phyloP scores from a whole-genome alignment of 2,113 vertebrate genomes.

The Nycticorax nycticorax region DNA sequence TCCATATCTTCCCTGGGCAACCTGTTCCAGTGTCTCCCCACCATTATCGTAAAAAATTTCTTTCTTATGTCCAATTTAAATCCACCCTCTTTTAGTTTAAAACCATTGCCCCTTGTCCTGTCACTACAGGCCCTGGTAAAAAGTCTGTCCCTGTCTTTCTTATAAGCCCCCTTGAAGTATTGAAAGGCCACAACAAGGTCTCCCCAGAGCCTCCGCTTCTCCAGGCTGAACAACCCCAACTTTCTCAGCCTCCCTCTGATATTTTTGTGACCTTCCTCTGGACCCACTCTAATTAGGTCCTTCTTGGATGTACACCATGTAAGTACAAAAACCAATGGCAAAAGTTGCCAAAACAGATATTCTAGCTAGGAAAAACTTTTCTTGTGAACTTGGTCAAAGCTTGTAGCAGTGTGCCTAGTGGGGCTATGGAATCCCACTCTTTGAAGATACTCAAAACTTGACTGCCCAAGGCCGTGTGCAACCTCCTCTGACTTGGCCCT shows the following conservation, averaged over 20 bases:
- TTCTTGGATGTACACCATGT: background rate
- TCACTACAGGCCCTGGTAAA: background rate
- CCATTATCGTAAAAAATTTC: too few species aligned
- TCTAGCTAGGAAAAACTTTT: background rate
- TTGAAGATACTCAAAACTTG: background rate
- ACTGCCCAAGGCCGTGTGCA: background rate
- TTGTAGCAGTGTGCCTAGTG: background rate
- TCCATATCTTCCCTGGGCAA: too few species aligned
- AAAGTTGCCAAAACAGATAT: background rate
- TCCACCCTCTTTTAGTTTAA: too few species aligned
- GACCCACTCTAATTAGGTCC: background rate
- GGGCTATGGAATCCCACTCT: background rate
- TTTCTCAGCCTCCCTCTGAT: background rate
- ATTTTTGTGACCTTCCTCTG: background rate
- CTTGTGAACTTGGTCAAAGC: background rate
- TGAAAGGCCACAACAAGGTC: background rate
- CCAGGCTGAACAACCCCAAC: background rate
- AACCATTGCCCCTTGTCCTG: background rate
- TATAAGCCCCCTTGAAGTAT: background rate
- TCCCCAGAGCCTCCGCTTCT: background rate
- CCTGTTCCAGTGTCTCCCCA: too few species aligned
- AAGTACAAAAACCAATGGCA: background rate
- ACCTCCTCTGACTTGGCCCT: background rate
- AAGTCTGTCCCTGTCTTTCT: background rate
- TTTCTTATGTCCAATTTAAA: too few species aligned